Evolutionary conservation across 2,888 invertebrate genomes (phyloP), one percentile per base, ranked within the genome.

Genomic region (Troides oblongomaculatus): DNA sequence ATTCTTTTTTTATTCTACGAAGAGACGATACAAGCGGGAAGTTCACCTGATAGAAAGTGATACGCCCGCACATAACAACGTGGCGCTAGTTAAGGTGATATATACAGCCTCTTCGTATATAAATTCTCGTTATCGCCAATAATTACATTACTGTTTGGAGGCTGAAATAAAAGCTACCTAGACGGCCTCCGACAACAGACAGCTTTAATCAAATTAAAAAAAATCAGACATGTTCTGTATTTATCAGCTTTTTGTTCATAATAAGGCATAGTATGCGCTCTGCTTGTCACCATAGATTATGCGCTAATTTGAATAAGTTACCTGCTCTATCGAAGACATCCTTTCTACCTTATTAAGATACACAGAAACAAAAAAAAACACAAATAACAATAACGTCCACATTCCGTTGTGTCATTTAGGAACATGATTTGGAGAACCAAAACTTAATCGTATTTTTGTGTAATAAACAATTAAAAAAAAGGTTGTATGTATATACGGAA

Each of bases 351-450:
- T 36, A 25, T 59, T 39, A 6, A 36, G n/a, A 21, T 59, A 53
- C 10, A 25, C n/a, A 46, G 36, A 63, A 63, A 59, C 50, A 64
- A 68, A 30, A 69, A 69, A 69, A 59, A 14, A 30, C 56, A 18
- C n/a, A 57, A 62, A 58, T 57, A 58, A 62, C 46, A 62, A 62
- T 62, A 67, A 62, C 21, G 18, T 57, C 25, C 57, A 67, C 67
- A 67, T 67, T 62, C 62, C 62, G 25, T 30, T 62, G 61, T 66
- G 63, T 68, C 59, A 59, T 46, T 59, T 12, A 17, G 23, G 56
- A 63, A 46, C 39, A 63, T 53, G 53, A 12, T 53, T 18, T 8
- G 5, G 18, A 53, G n/a, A 53, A n/a, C 53, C 18, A n/a, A 53
- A n/a, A 53, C n/a, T 53, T 53, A 46, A 46, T 46, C 46, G 14